These are phyloP conservation scores for Ailuropoda melanoleuca DNA, from an alignment of 2,113 vertebrate genomes.

Conservation along the genomic window DNA sequence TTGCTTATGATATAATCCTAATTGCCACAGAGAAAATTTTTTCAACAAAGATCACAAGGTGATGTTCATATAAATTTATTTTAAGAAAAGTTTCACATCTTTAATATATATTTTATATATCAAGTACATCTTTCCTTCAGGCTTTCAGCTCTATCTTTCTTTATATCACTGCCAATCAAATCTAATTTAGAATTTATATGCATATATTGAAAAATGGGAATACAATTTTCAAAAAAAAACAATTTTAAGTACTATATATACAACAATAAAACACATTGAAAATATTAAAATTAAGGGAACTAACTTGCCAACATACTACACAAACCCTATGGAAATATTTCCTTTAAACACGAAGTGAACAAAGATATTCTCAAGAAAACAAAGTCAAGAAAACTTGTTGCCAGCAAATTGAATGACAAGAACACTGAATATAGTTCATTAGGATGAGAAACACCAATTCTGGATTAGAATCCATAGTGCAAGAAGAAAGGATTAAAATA, in stretches of 20 bases:
- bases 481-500: background rate
- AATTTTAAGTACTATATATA: background rate
- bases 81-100: background rate
- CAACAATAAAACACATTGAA: background rate
- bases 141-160: background rate
- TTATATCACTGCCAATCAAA: background rate
- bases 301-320: background rate
- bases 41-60: background rate
- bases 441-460: background rate
- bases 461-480: background rate
- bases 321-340: background rate
- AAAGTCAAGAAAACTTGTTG: background rate
- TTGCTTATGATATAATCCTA: constrained; percentile 6
- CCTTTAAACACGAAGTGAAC: background rate
- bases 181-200: background rate
- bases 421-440: background rate
- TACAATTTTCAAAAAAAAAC: background rate
- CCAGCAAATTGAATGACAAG: background rate
- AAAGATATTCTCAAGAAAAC: background rate
- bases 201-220: background rate
- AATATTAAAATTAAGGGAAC: background rate
- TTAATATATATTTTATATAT: background rate
- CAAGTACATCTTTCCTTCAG: background rate
- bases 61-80: background rate
- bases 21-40: background rate